phyloP scores from a whole-genome alignment of 2,797 vertebrate species.

The Neosilurus hyrtlii region DNA sequence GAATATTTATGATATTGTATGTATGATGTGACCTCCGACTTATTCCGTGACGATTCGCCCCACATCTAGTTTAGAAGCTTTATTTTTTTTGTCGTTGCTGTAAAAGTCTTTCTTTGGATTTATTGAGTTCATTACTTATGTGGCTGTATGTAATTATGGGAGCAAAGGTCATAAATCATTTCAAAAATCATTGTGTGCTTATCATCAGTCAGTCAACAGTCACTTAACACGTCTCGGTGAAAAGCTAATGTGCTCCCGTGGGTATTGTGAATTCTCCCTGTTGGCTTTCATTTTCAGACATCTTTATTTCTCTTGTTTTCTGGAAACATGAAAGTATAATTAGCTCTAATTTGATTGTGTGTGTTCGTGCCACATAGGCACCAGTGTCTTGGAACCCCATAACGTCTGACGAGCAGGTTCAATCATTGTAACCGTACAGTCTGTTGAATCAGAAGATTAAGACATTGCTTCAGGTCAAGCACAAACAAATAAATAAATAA shows the following conservation, averaged over 20 bases:
- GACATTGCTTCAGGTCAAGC: not conserved
- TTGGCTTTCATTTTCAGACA: constrained; percentile 21
- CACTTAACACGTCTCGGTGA: constrained; percentile 53
- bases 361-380: constrained; percentile 31
- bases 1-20: too few relatives aligned
- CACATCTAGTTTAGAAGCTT: not conserved
- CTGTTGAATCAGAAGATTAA: constrained; percentile 32
- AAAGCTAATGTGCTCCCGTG: constrained; percentile 41
- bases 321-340: constrained; percentile 49
- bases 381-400: constrained; percentile 33
- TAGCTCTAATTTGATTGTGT: constrained; percentile 58
- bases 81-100: constrained; percentile 37
- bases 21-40: too few relatives aligned
- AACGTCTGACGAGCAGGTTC: constrained; percentile 57
- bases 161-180: constrained; percentile 78
- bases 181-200: constrained; percentile 72
- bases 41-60: too few relatives aligned
- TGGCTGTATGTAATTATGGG: constrained; percentile 73
- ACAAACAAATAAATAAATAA: too few relatives aligned
- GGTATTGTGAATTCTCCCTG: constrained; percentile 30
- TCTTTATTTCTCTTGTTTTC: constrained; percentile 53
- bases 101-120: constrained; percentile 40
- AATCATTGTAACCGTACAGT: constrained; percentile 51
- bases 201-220: constrained; percentile 66
- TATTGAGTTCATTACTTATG: constrained; percentile 72